Evolutionary conservation across 2,888 invertebrate species (phyloP), one percentile per base, ranked within the genome.

Genomic region (Microplitis deprimator): DNA sequence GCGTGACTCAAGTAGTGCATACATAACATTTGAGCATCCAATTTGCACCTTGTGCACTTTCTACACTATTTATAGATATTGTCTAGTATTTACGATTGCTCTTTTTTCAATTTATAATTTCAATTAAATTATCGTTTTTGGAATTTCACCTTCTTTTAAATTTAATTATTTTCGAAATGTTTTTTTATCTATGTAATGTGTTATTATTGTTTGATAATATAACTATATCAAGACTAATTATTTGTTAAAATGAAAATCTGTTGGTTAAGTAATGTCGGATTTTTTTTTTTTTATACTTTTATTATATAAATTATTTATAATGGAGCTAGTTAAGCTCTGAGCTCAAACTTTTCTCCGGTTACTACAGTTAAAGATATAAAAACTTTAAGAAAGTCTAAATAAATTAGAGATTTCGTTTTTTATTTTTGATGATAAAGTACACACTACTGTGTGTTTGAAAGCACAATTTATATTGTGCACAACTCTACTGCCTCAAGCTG

Each of bases 31-130:
- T 40, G 65, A 71, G 67, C 41, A 67, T 74, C 41, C 77, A 74
- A 74, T 77, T 75, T 71, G 70, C 70, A 70, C 74, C 71, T 74
- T 8, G 17, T 64, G 10, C 50, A 50, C 50, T 50, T 6, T 13
- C 8, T 8, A 50, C 13, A 62, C 8, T 17, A 62, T 41, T 39
- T 69, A 40, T 50, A 13, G 50, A 50, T 50, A 8, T 20, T 20
- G 13, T n/a, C 6, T 13, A 60, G 60, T 73, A 73, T 77, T 77
- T 77, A 69, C 65, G 64, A 73, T 60, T 67, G 50, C 7, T 69
- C 75, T 72, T 73, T 75, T 73, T 39, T n/a, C 50, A 62, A 64
- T 50, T 17, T 40, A n/a, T 41, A 5, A 3, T 59, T 50, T 50
- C 10, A 13, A 50, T 29, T 29, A 29, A 29, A 29, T 29, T 29